Evolutionary conservation across 2,113 vertebrate species (phyloP), one percentile per base, ranked within the genome.

Genomic region (Pollimyrus isidori): DNA sequence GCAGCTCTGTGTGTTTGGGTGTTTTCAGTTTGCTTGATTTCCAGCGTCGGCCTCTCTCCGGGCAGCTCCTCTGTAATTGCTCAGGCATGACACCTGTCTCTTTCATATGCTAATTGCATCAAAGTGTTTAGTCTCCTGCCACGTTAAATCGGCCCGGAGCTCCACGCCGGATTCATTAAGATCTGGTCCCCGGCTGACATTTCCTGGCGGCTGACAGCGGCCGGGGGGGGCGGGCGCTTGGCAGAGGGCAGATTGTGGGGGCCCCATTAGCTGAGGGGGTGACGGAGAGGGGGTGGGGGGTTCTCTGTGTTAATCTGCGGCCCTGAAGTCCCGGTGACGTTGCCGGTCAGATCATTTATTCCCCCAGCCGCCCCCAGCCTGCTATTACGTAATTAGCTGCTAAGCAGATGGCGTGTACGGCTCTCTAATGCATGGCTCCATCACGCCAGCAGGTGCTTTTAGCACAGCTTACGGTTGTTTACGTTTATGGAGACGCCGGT

Each of bases 101-200:
- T 58, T 88, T 90, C 83, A 65, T 80, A 90, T 87, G 86, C 87
- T 88, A 90, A 88, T 84, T 88, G 50, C 50, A 50, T 19, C 82
- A 87, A 76, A 88, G 49, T 88, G 42, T 88, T 90, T 56, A 88
- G 86, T 82, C 65, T 90, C 56, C 39, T n/a, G 17, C 52, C 39
- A 50, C 80, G 48, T 83, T 87, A 90, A 30, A 46, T 88, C 42
- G 80, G n/a, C 73, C 50, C 15, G 35, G 69, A 62, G 86, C n/a
- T 35, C 53, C 76, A 84, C 19, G 30, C 53, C 15, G 53, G 86
- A 76, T 89, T 90, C 86, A 88, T 88, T 90, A 90, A 26, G 26
- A 42, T 56, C 10, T 82, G 69, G 87, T 90, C 39, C 83, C 42
- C 45, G 30, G 39, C 76, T 90, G 89, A 90, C 89, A 58, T 35